Conservation (phyloP, 2,888 invertebrate species). For the Chelonus formosanus region DNA sequence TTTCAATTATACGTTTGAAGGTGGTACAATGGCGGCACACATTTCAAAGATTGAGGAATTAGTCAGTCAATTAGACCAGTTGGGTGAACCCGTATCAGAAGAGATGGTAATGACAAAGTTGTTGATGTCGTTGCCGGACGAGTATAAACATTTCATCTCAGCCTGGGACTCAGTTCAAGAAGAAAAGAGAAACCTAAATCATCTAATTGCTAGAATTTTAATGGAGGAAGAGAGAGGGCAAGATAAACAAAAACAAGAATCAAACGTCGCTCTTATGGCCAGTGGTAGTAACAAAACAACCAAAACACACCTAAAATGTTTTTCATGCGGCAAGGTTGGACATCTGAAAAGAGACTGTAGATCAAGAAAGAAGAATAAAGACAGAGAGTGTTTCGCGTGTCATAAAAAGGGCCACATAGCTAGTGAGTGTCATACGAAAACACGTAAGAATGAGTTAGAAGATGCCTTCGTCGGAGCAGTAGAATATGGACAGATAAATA, state of each 20-base stretch:
- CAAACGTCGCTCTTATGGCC: not conserved
- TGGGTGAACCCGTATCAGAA: not conserved
- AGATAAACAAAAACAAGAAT: too few species aligned
- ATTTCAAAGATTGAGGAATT: not conserved
- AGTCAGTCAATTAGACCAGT: not conserved
- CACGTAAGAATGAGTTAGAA: not conserved
- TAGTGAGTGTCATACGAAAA: not conserved
- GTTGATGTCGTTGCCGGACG: not conserved
- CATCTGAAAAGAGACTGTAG: not conserved
- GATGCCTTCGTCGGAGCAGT: slow-evolving; percentile 7
- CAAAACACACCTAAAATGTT: not conserved
- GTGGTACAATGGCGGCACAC: not conserved
- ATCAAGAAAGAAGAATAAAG: not conserved
- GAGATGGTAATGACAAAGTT: not conserved
- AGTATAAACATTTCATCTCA: not conserved
- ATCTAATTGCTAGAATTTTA: not conserved
- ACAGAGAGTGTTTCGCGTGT: slow-evolving; percentile 6
- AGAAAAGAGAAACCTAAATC: not conserved
- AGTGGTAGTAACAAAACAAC: not conserved
- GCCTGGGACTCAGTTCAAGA: not conserved
- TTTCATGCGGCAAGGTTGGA: slow-evolving; percentile 11
- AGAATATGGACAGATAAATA: not conserved
- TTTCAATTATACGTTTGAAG: not conserved
- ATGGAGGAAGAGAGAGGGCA: not conserved
- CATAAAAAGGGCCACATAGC: not conserved